phyloP scores from a whole-genome alignment of 2,797 vertebrate species.

The Sylvia borin region DNA sequence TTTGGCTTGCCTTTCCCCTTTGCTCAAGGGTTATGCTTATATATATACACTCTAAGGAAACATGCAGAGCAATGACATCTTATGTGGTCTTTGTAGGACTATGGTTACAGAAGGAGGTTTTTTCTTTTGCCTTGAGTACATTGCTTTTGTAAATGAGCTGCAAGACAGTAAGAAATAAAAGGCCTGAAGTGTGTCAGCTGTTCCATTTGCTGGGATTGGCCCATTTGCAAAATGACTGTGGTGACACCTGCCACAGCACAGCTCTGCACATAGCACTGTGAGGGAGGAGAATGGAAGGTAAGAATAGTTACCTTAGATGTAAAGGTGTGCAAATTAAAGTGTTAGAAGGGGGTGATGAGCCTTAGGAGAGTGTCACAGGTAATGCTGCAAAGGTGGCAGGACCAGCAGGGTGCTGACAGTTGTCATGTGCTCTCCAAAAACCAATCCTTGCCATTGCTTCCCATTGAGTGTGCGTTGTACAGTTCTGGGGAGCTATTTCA shows the following conservation, averaged over 20 bases:
- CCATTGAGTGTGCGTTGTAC: background rate
- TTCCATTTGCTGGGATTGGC: background rate
- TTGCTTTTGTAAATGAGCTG: background rate
- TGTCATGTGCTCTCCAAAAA: background rate
- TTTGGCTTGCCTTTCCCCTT: background rate
- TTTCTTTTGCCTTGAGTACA: background rate
- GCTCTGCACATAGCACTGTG: background rate
- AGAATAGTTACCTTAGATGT: background rate
- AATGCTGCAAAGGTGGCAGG: background rate
- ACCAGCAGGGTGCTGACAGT: background rate
- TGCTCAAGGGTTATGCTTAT: background rate
- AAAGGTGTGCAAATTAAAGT: background rate
- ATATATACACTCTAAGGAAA: background rate
- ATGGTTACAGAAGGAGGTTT: background rate
- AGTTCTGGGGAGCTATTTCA: background rate
- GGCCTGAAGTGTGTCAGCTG: background rate
- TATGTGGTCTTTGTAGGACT: background rate
- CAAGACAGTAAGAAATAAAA: background rate
- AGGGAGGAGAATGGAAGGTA: background rate
- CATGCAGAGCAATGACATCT: background rate
- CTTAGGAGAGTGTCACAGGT: background rate
- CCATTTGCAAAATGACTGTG: background rate
- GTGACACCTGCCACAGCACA: background rate
- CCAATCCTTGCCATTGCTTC: background rate
- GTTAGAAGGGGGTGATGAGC: background rate